phyloP scores from a whole-genome alignment of 1,140 invertebrate species.

The Cepaea nemoralis region DNA sequence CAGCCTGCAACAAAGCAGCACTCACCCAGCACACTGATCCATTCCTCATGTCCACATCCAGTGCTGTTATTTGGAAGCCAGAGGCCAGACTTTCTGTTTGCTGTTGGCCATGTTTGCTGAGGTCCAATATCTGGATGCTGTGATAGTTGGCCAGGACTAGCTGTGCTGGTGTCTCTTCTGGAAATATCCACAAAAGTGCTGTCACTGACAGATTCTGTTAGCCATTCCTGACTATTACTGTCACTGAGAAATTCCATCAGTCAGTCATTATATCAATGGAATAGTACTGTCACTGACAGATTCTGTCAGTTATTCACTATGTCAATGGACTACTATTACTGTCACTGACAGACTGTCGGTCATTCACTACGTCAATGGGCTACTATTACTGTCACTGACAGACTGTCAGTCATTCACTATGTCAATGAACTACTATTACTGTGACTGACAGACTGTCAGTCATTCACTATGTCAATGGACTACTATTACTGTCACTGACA shows the following conservation, averaged over 20 bases:
- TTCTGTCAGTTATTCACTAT: too few species aligned
- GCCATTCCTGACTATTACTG: neutral
- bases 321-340: too few species aligned
- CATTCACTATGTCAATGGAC: too few species aligned
- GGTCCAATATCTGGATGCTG: neutral
- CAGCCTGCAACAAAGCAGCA: neutral
- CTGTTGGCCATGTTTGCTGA: neutral
- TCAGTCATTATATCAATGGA: too few species aligned
- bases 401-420: neutral
- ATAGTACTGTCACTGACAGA: too few species aligned
- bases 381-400: neutral
- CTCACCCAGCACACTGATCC: slow-evolving; percentile 78
- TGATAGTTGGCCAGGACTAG: slow-evolving; percentile 43
- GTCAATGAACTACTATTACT: too few species aligned
- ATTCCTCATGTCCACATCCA: slow-evolving; percentile 75
- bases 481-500: too few species aligned
- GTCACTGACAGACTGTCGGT: too few species aligned
- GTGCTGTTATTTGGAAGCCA: slow-evolving; percentile 42
- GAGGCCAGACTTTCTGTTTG: neutral
- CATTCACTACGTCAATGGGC: too few species aligned
- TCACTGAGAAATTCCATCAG: too few species aligned
- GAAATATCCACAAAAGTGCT: neutral
- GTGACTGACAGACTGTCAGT: neutral
- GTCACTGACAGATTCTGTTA: too few species aligned
- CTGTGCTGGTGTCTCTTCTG: neutral